Percentiles rank a stretch among this genome's conserved stretches.
phyloP scores from a whole-genome alignment of 2,888 invertebrate genomes.

The Agriopis aurantiaria region DNA sequence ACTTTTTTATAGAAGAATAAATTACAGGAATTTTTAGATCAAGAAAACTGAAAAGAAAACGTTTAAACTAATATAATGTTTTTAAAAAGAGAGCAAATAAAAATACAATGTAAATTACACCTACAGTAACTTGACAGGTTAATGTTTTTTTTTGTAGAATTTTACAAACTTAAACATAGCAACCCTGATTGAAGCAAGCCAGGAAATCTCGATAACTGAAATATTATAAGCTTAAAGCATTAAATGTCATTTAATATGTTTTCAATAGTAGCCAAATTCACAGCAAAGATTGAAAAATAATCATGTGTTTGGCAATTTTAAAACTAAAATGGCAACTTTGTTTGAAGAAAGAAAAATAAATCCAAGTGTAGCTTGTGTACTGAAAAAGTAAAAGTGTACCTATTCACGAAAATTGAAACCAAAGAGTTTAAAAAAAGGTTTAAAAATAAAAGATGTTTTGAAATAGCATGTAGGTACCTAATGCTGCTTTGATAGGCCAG shows the following conservation, averaged over 20 bases:
- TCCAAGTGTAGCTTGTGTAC: no score
- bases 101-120: not conserved
- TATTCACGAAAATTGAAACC: not conserved
- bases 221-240: no score
- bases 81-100: not conserved
- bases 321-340: no score
- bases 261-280: not conserved
- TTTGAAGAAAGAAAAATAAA: no score
- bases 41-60: no score
- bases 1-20: no score
- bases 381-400: no score
- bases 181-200: not conserved
- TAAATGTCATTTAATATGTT: no score
- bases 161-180: not conserved
- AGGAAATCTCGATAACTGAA: not conserved
- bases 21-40: no score
- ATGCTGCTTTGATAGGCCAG: constrained; percentile 48
- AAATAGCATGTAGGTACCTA: constrained; percentile 37
- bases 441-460: constrained; percentile 32
- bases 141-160: not conserved
- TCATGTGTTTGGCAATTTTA: no score
- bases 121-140: no score
- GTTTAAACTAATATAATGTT: no score
- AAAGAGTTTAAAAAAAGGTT: not conserved
- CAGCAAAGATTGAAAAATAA: not conserved